Conservation (phyloP, 1,140 invertebrate genomes). For the Bombus fervidus region DNA sequence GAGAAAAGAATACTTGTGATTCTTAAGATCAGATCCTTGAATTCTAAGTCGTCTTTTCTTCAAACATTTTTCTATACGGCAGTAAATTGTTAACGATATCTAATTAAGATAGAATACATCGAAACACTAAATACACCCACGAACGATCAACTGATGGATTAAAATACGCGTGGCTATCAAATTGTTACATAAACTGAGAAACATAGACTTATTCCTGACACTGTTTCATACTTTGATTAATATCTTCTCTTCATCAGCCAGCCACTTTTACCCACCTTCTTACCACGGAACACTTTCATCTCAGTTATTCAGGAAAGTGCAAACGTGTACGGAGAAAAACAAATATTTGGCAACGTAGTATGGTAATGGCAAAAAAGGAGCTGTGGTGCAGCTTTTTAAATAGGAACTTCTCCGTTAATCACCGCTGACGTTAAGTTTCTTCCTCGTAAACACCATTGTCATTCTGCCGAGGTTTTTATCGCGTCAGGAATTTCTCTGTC, state of each 20-base stretch:
- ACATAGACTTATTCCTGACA: background rate
- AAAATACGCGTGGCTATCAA: too few species aligned
- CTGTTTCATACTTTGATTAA: background rate
- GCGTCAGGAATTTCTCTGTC: slow-evolving; percentile 11
- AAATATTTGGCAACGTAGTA: slow-evolving; percentile 17
- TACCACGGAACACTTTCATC: background rate
- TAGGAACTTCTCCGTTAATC: background rate
- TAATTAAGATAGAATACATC: too few species aligned
- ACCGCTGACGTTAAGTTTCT: background rate
- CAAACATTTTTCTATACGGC: background rate
- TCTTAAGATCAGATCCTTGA: background rate
- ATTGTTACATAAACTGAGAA: too few species aligned
- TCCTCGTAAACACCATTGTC: slow-evolving; percentile 17
- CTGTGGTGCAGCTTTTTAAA: background rate
- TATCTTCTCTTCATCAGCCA: background rate
- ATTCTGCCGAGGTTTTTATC: slow-evolving; percentile 30
- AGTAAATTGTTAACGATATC: too few species aligned
- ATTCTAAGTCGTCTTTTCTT: background rate
- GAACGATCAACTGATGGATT: too few species aligned
- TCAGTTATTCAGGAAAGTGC: background rate
- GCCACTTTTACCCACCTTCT: background rate
- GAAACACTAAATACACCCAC: too few species aligned
- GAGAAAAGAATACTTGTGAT: background rate
- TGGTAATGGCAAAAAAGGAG: background rate
- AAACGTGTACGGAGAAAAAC: background rate